These are phyloP conservation scores for Leptogaster cylindrica DNA, from an alignment of 2,888 invertebrate genomes.

Conservation along the genomic window DNA sequence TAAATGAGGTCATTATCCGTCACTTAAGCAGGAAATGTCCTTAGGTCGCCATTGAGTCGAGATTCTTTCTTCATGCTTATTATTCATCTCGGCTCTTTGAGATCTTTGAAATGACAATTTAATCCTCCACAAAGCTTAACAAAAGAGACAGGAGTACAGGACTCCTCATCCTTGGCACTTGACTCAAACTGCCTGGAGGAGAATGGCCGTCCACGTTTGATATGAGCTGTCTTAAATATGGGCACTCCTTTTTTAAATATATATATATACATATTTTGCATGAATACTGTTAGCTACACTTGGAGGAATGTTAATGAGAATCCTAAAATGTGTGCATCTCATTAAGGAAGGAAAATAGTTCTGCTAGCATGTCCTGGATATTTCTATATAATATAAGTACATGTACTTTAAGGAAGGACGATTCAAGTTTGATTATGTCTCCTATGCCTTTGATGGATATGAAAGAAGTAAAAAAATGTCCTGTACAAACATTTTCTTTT, in stretches of 20 bases:
- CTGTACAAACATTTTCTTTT: slow-evolving; percentile 26
- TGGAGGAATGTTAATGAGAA: slow-evolving; percentile 33
- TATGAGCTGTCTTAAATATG: not conserved
- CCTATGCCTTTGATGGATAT: slow-evolving; percentile 3
- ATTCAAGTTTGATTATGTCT: slow-evolving; percentile 24
- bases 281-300: slow-evolving; percentile 21
- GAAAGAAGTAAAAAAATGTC: not conserved
- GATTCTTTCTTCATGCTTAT: slow-evolving; percentile 26
- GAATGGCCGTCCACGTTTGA: not conserved
- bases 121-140: slow-evolving; percentile 32
- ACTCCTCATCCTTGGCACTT: not conserved
- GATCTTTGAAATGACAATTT: slow-evolving; percentile 31
- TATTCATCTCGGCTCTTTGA: slow-evolving; percentile 36
- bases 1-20: slow-evolving; percentile 24
- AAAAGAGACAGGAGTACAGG: slow-evolving; percentile 6
- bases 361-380: not conserved
- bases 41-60: not conserved
- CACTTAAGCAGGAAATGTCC: slow-evolving; percentile 10
- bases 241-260: not conserved
- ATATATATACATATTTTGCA: slow-evolving; percentile 20
- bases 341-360: slow-evolving; percentile 38
- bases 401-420: not conserved
- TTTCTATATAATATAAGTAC: not conserved
- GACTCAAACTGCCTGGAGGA: not conserved
- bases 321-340: slow-evolving; percentile 39